Evolutionary conservation across 2,113 vertebrate genomes (phyloP), one percentile per base, ranked within the genome.

Genomic region (Stigmatopora nigra): DNA sequence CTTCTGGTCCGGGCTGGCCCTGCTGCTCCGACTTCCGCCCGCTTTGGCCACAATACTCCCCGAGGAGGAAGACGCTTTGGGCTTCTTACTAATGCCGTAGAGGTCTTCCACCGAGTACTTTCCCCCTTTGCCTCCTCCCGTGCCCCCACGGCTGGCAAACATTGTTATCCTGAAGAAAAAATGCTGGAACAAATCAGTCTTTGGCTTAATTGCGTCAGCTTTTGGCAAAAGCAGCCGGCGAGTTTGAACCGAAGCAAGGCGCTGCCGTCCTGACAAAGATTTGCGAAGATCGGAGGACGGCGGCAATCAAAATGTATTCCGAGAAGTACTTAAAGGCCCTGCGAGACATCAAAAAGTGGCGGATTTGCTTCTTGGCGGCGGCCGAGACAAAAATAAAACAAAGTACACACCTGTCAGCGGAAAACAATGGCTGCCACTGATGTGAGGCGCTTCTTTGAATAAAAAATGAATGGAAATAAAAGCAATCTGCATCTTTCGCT

Each of bases 91-190:
- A 77, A 91, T 86, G 76, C 91, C 91, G 22, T 92, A 92, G n/a
- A 93, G 80, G 56, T 93, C 92, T 57, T 93, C 92, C 71, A 92
- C 89, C 0, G 89, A 92, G 77, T 90, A 90, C 76, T 91, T 92
- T 1, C 89, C 89, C 14, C 88, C 89, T 53, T 90, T 92, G 0
- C 85, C 88, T 38, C 89, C 84, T 31, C 89, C 89, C 0, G 69
- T 77, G 0, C 80, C 89, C 22, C 85, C 82, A 2, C 88, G 84
- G 41, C 89, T 87, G 3, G 87, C 89, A 49, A 92, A 92, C 91
- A 93, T 93, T 20, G 25, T 61, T 52, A 35, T 25, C 58, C 47
- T 44, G 48, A 71, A 57, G 64, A 68, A 15, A 31, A 56, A 53
- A 58, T 52, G 69, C 65, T 55, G 66, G 61, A 66, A 64, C 67